Percentiles rank a stretch among this genome's conserved stretches.
phyloP scores from a whole-genome alignment of 2,113 vertebrate species.

The Cephalopholis sonnerati region DNA sequence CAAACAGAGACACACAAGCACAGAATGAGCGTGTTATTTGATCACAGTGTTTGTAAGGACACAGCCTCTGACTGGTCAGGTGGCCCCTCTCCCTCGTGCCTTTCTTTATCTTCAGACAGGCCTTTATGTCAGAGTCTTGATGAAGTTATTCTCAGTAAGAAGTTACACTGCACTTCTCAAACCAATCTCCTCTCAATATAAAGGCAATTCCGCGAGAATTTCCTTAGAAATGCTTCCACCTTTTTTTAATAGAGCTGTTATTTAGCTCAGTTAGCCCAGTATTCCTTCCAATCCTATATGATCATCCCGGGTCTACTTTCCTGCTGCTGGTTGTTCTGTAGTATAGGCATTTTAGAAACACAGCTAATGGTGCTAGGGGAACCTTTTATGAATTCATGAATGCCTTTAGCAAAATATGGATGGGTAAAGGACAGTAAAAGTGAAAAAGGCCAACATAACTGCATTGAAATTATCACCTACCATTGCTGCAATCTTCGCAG shows the following conservation, averaged over 20 bases:
- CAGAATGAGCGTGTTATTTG: background rate
- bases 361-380: no score
- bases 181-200: background rate
- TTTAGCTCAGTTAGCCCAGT: background rate
- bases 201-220: background rate
- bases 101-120: background rate
- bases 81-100: background rate
- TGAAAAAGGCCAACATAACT: no score
- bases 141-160: background rate
- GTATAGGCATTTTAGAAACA: no score
- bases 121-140: background rate
- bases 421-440: no score
- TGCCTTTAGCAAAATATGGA: no score
- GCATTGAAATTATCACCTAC: no score
- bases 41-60: constrained; percentile 18
- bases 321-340: background rate
- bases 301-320: background rate
- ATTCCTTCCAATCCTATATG: background rate
- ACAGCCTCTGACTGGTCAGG: background rate
- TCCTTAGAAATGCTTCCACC: background rate
- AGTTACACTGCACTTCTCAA: background rate
- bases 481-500: background rate
- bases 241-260: background rate
- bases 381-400: no score
- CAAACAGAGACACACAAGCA: background rate